phyloP scores from a whole-genome alignment of 2,888 invertebrate genomes.

The Parnassius glacialis region DNA sequence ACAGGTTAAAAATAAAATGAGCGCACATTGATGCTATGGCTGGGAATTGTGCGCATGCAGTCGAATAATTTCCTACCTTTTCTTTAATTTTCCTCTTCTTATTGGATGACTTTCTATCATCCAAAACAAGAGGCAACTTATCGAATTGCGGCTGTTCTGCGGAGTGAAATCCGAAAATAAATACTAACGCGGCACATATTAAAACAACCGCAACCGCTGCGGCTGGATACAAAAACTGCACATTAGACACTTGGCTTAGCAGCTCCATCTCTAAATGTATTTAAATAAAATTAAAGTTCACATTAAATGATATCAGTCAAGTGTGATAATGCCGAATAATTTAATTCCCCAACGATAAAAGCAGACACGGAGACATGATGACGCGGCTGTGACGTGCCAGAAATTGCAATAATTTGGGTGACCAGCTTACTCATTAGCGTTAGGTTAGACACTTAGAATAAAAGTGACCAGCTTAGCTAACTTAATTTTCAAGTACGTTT shows the following conservation, averaged over 20 bases:
- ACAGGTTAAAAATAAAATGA: constrained; percentile 77
- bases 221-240: constrained; percentile 79
- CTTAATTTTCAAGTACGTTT: not conserved
- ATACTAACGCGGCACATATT: constrained; percentile 86
- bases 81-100: constrained; percentile 87
- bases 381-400: constrained; percentile 86
- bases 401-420: constrained; percentile 43
- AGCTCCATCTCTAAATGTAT: constrained; percentile 79
- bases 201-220: constrained; percentile 84
- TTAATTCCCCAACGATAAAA: constrained; percentile 77
- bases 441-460: not conserved
- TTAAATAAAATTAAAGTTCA: constrained; percentile 51
- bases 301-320: constrained; percentile 73
- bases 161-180: constrained; percentile 89
- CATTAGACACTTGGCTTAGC: constrained; percentile 79
- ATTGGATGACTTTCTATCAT: constrained; percentile 84
- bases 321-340: constrained; percentile 74
- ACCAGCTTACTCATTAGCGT: constrained; percentile 5
- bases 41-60: constrained; percentile 40
- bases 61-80: constrained; percentile 79
- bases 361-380: constrained; percentile 83
- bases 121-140: constrained; percentile 82
- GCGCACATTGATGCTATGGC: constrained; percentile 53
- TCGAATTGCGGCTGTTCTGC: constrained; percentile 91
- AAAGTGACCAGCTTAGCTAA: not conserved